Conservation (phyloP, 2,797 vertebrate species). For the Pangasius macronema region DNA sequence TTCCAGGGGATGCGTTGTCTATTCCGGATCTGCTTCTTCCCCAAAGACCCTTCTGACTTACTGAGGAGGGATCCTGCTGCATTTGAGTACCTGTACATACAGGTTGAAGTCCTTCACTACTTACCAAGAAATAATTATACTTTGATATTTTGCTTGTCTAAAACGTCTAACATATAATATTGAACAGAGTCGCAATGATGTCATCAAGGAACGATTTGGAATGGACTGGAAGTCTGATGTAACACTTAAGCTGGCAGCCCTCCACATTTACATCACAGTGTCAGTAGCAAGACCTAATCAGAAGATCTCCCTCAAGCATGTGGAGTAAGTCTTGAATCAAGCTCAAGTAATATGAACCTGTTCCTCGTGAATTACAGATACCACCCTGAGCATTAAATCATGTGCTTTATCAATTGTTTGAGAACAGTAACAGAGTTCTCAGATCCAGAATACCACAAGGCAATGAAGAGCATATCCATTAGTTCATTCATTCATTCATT, state of each 20-base stretch:
- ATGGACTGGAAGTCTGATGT: conserved; percentile 93
- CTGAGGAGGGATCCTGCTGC: conserved; percentile 92
- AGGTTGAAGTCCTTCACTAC: conserved; percentile 72
- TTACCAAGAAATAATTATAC: neutral
- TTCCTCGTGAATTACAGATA: neutral
- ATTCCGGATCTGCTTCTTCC: conserved; percentile 97
- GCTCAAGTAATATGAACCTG: neutral
- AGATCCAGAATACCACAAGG: neutral
- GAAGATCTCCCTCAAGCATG: conserved; percentile 97
- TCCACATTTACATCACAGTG: conserved; percentile 98
- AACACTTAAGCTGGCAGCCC: conserved; percentile 89
- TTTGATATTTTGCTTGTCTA: neutral
- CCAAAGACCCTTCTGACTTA: conserved; percentile 95
- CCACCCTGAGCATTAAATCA: neutral
- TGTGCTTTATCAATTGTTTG: neutral
- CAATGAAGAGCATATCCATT: neutral
- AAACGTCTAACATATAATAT: neutral
- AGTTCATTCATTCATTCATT: neutral
- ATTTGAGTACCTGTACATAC: conserved; percentile 98
- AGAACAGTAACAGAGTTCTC: conserved; percentile 1
- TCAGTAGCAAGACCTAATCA: conserved; percentile 92
- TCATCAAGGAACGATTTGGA: conserved; percentile 94
- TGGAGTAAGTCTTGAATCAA: conserved; percentile 86
- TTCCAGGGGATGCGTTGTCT: conserved; percentile 99
- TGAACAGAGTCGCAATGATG: conserved; percentile 93